Evolutionary conservation across 2,888 invertebrate species (phyloP), one percentile per base, ranked within the genome.

Genomic region (Eugnorisma glareosa): DNA sequence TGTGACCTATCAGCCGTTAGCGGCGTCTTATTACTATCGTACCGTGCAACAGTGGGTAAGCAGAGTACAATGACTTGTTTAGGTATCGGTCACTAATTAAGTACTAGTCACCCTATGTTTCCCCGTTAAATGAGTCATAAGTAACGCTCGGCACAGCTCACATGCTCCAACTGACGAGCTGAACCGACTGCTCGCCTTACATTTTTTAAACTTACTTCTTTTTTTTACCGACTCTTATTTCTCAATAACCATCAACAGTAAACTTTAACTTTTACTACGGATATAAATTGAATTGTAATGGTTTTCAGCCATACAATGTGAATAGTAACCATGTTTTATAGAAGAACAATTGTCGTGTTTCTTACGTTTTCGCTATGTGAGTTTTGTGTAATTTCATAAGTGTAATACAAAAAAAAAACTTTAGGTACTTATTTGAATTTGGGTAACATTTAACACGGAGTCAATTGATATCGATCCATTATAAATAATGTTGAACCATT

Each of bases 231-330:
- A 28, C 1, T 4, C 35, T 57, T 3, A 21, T 82, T 64, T 84
- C 72, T 45, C 79, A 79, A 66, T 84, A 83, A 70, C 28, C 40
- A 35, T 21, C 35, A n/a, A 70, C 35, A 45, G n/a, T 70, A 69
- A 86, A 70, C 21, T 37, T 40, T 37, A 71, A 69, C 57, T 67
- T 78, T 78, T 71, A 86, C 61, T 43, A 48, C 67, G 24, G 18
- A 51, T 57, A 74, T 83, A 83, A 86, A 83, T 72, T 63, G 51
- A 77, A 77, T 59, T n/a, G 51, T 24, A 82, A 73, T 68, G 8
- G 35, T 31, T 73, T 82, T 59, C 43, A 68, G 43, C n/a, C 21
- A 35, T 61, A 35, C 64, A 68, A 61, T 57, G 31, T 45, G 13
- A 70, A 31, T 35, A 86, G 83, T 85, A 37, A 73, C 67, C 67